phyloP scores from a whole-genome alignment of 1,140 invertebrate genomes.

The Halesus radiatus region DNA sequence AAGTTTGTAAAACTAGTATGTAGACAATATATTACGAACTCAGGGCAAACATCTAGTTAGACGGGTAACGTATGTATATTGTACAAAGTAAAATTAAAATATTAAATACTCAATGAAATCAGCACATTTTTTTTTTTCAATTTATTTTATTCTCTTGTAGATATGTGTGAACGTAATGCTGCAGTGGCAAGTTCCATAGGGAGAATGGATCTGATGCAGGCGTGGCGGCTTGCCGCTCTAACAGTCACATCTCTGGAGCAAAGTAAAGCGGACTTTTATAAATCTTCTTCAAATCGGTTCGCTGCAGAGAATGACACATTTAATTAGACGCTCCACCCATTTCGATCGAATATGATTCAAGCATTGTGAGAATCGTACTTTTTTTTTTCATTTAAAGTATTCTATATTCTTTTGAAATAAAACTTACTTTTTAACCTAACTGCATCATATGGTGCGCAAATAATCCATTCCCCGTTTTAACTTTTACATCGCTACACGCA shows the following conservation, averaged over 20 bases:
- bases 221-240: constrained; percentile 86
- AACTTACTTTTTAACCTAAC: background rate
- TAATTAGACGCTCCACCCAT: constrained; percentile 85
- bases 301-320: constrained; percentile 72
- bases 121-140: too few relatives aligned
- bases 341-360: constrained; percentile 87
- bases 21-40: too few relatives aligned
- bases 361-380: constrained; percentile 78
- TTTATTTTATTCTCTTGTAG: constrained; percentile 54
- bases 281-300: constrained; percentile 61
- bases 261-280: constrained; percentile 59
- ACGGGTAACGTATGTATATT: too few relatives aligned
- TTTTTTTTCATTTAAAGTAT: background rate
- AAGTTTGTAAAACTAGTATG: too few relatives aligned
- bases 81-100: too few relatives aligned
- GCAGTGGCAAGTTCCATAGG: constrained; percentile 80
- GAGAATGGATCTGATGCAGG: constrained; percentile 86
- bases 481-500: too few relatives aligned
- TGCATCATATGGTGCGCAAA: too few relatives aligned
- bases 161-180: constrained; percentile 87
- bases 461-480: too few relatives aligned
- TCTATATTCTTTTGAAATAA: background rate
- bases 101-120: too few relatives aligned
- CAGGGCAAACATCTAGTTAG: too few relatives aligned
- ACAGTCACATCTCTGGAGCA: constrained; percentile 73